Evolutionary conservation across 2,113 vertebrate genomes (phyloP), one percentile per base, ranked within the genome.

Genomic region (Pelecanoides urinatrix): DNA sequence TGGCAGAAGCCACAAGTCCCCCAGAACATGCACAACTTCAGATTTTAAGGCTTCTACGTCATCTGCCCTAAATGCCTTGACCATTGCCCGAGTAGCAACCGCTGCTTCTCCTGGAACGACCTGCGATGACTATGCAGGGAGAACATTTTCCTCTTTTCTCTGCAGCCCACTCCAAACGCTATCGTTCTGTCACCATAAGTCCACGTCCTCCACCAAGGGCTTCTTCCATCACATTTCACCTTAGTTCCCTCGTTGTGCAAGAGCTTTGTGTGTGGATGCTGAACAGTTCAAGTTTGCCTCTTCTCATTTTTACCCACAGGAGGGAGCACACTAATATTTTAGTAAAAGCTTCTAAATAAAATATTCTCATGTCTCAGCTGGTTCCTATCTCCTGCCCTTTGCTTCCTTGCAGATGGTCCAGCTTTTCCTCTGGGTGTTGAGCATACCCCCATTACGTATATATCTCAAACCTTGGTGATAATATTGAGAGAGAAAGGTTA

Each of bases 51-150:
- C 32, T 71, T 20, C 88, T 23, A 1, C 73, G 49, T 38, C 3
- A 0, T 9, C 86, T 67, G 71, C 67, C 62, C 40, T 23, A 3
- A 83, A 21, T 6, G 9, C 44, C n/a, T 27, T 25, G 20, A 13
- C 5, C 19, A 2, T 8, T 18, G 40, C 23, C 44, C 0, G 0
- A 36, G 40, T 0, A 56, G 34, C 7, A 56, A 87, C 47, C 30
- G 1, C 29, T 0, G 0, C 2, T 65, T 47, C 20, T 94, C 59
- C 50, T 44, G 23, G 53, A 80, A 42, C 1, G 2, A 11, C 29
- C 66, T 29, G 25, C 22, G 38, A 10, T 15, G 26, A 16, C 25
- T 4, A 1, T 0, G 3, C 2, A 27, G 25, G 61, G n/a, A 36
- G 32, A 29, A 50, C 12, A 2, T 8, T 61, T 21, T 82, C 30